phyloP scores from a whole-genome alignment of 2,113 vertebrate genomes.

The Amblyornis subalaris region DNA sequence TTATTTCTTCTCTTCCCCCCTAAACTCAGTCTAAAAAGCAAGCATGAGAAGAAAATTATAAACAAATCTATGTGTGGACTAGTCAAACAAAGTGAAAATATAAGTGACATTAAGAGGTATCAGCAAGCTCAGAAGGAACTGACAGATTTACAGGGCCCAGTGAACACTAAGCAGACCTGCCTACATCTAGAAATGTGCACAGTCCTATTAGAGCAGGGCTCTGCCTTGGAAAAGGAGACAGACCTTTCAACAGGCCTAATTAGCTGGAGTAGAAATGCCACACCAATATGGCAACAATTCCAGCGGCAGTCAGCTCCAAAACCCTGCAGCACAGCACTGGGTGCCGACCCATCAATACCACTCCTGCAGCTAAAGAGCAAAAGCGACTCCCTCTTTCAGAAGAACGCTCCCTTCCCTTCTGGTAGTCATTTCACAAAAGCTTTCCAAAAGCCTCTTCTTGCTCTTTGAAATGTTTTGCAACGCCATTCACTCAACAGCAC shows the following conservation, averaged over 20 bases:
- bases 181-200: neutral
- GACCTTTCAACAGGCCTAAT: neutral
- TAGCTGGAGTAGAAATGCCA: neutral
- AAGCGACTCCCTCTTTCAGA: neutral
- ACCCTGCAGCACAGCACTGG: neutral
- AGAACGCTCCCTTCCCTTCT: neutral
- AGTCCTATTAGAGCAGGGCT: neutral
- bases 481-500: neutral
- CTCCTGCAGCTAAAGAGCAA: neutral
- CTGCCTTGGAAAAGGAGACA: neutral
- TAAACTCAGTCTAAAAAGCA: neutral
- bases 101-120: rapidly evolving
- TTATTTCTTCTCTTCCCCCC: neutral
- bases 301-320: neutral
- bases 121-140: neutral
- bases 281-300: neutral
- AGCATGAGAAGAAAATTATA: neutral
- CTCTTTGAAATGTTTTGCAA: neutral
- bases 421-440: neutral
- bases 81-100: neutral
- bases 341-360: rapidly evolving
- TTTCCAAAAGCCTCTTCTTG: neutral
- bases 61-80: neutral
- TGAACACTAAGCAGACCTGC: neutral
- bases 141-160: neutral